Evolutionary conservation across 2,797 vertebrate species (phyloP), one percentile per base, ranked within the genome.

Genomic region (Cyclopterus lumpus): DNA sequence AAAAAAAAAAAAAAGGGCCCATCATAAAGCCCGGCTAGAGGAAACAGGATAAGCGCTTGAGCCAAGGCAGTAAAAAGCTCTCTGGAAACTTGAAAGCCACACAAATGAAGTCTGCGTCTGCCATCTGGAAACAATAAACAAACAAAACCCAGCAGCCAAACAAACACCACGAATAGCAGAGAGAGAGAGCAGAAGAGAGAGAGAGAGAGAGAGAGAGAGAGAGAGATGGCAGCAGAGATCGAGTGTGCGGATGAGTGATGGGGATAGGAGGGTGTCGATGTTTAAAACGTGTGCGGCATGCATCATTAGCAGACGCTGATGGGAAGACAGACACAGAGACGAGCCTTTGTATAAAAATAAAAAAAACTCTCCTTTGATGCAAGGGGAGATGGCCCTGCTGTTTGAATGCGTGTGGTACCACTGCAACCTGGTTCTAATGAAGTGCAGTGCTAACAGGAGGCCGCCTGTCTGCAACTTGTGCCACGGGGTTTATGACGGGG

Each of bases 51-150:
- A 95, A 95, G 93, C 90, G 90, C 93, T 94, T 93, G 86, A 94
- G 94, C 93, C 94, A 94, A 94, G 90, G 93, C 93, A 94, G 93
- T 95, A 95, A 95, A 94, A 95, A 94, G 90, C 94, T 94, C 93
- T 93, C 93, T 95, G 94, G 95, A 93, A 95, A 95, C 94, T 95
- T 95, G 93, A 95, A 95, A 95, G 95, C 92, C 88, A 93, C 93
- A 94, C 93, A 95, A 95, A 94, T 94, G 91, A 94, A 94, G 93
- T 95, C 91, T 93, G 93, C 68, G 92, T 93, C 93, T 94, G 93
- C 95, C 95, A 96, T 96, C 95, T 95, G 95, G 95, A 95, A 95
- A 94, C 93, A 94, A 95, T 95, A 95, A 96, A 95, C 95, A 96
- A 96, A 96, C 95, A 95, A 95, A 95, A 93, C 88, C 90, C 90